Evolutionary conservation across 2,888 invertebrate species (phyloP).

Genomic region (Coleophora flavipennella): DNA sequence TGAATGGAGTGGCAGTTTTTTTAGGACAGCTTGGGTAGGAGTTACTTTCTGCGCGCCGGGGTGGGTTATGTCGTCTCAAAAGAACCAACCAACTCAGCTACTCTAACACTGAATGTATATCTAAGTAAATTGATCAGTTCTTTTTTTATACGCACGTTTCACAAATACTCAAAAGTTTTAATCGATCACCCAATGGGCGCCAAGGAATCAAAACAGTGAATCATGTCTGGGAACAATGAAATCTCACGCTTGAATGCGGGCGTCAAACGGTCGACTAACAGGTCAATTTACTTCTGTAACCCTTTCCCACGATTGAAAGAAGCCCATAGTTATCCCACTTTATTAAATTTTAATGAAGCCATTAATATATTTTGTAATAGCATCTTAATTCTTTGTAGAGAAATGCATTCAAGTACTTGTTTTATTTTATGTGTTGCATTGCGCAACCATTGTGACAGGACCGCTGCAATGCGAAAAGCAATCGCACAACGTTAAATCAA

Average conservation of each 20-base stretch:
- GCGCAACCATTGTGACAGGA: too few relatives aligned
- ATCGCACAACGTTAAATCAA: not conserved
- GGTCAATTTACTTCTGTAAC: constrained; percentile 61
- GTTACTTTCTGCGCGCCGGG: too few relatives aligned
- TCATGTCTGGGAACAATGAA: constrained; percentile 57
- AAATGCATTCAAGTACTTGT: not conserved
- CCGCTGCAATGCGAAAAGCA: too few relatives aligned
- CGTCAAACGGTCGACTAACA: constrained; percentile 58
- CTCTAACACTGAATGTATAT: too few relatives aligned
- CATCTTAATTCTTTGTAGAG: not conserved
- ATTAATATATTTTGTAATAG: not conserved
- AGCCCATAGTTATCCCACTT: constrained; percentile 13
- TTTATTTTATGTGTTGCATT: too few relatives aligned
- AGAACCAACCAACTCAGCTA: too few relatives aligned
- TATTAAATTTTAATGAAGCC: not conserved
- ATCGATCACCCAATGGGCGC: constrained; percentile 51
- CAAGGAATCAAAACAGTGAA: constrained; percentile 58
- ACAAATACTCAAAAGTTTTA: constrained; percentile 38
- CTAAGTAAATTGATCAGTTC: too few relatives aligned
- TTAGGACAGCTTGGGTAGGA: constrained; percentile 35
- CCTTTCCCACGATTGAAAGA: constrained; percentile 62
- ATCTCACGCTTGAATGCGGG: constrained; percentile 68
- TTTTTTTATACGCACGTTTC: not conserved
- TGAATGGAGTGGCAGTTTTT: constrained; percentile 58
- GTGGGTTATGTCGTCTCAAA: constrained; percentile 20